These are phyloP conservation scores for Eugnorisma glareosa DNA, from an alignment of 2,888 invertebrate genomes.

Conservation along the genomic window DNA sequence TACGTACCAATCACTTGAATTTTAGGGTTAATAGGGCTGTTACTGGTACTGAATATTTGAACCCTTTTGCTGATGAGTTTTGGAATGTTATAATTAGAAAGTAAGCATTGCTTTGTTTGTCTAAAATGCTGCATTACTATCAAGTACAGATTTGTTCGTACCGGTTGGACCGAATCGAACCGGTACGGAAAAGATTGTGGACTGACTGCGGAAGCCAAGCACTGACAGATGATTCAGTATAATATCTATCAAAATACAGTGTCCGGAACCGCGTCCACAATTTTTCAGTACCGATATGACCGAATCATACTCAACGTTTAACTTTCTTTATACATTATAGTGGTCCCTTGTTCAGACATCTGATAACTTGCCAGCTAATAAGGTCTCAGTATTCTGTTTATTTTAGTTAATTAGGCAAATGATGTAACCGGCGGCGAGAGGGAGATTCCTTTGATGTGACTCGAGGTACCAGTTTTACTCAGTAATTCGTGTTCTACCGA, in stretches of 20 bases:
- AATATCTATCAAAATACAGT: background rate
- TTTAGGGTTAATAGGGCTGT: slow-evolving; percentile 46
- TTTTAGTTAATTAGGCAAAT: slow-evolving; percentile 65
- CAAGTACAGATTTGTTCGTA: background rate
- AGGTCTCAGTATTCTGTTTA: slow-evolving; percentile 45
- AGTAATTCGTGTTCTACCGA: slow-evolving; percentile 48
- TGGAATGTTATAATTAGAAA: slow-evolving; percentile 2
- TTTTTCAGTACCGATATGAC: background rate
- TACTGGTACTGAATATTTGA: slow-evolving; percentile 31
- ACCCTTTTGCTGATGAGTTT: slow-evolving; percentile 23
- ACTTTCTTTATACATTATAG: slow-evolving; percentile 1
- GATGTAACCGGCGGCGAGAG: slow-evolving; percentile 33
- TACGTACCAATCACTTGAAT: slow-evolving; percentile 28
- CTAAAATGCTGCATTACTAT: background rate
- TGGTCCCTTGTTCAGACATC: slow-evolving; percentile 7
- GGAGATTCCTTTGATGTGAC: slow-evolving; percentile 63
- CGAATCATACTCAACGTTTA: background rate
- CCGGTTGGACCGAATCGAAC: background rate
- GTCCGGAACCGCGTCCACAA: background rate
- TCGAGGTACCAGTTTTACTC: slow-evolving; percentile 57
- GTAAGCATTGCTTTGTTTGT: background rate
- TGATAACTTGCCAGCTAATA: slow-evolving; percentile 29
- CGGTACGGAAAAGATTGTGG: background rate
- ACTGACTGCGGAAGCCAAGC: no score
- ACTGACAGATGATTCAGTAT: background rate